These are phyloP conservation scores for Acestrorhynchus altus DNA, from an alignment of 2,797 vertebrate genomes.

Conservation along the genomic window DNA sequence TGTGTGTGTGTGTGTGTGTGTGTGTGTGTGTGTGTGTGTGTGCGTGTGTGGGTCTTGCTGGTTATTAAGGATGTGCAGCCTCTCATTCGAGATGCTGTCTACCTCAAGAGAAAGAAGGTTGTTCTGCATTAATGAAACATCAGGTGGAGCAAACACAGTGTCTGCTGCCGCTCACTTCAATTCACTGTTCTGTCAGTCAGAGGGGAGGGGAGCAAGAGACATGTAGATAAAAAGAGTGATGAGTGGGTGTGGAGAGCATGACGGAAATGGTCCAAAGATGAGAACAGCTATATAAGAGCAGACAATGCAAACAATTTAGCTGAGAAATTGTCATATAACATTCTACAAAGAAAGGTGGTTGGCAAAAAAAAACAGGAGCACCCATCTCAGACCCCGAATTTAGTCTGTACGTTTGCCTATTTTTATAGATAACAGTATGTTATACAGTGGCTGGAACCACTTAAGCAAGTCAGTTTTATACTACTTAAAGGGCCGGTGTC, in stretches of 20 bases:
- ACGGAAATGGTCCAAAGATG: slow-evolving; percentile 29
- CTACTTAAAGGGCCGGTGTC: too few relatives aligned
- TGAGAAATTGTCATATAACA: too few relatives aligned
- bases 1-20: not conserved
- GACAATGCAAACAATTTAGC: not conserved
- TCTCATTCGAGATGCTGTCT: slow-evolving; percentile 7
- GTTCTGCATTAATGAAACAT: slow-evolving; percentile 32
- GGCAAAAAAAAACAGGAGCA: too few relatives aligned
- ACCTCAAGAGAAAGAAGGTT: not conserved
- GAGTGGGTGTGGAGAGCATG: slow-evolving; percentile 7
- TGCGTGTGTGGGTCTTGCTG: not conserved
- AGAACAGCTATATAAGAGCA: slow-evolving; percentile 12
- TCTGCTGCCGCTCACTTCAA: slow-evolving; percentile 1
- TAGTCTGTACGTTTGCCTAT: too few relatives aligned
- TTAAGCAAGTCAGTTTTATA: not conserved
- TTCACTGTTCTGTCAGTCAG: slow-evolving; percentile 22
- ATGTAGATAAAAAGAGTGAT: not conserved
- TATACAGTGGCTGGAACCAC: not conserved
- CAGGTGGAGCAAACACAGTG: not conserved
- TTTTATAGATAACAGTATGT: not conserved
- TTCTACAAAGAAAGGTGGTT: too few relatives aligned
- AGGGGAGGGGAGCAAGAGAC: slow-evolving; percentile 13
- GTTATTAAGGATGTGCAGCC: not conserved
- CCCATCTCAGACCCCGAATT: not conserved
- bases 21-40: not conserved